Base-by-base conservation (phyloP, 2,113 vertebrate genomes). In the Pyxicephalus adspersus region DNA sequence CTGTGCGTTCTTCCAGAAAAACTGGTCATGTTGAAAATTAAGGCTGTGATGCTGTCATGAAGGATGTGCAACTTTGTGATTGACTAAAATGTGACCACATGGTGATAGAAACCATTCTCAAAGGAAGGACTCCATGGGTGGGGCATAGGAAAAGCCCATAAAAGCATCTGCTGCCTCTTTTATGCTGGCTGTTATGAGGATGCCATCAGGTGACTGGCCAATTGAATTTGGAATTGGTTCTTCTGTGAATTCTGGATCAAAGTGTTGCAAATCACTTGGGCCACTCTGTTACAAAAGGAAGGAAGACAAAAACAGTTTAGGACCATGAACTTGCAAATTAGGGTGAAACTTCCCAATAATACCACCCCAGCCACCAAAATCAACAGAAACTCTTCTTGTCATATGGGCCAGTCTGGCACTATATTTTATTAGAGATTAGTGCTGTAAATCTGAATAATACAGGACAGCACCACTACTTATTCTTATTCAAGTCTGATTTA, bases 211-310 rank as follows among this genome's bases (percentile, higher is more conserved):
- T 17, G 97, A 97, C 83, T 94, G 94, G 84, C 98, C 96, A 0
- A 99, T 98, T 82, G 98, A 99, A 91, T 81, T 97, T 66, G 98
- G 95, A 76, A 99, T 97, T 0, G 98, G 98, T 85, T 99, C 98
- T 8, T 98, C 97, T 1, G 97, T 99, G 80, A 99, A 99, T 91
- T 99, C 98, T 0, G 98, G 97, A 85, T 99, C 98, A 28, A 99
- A 99, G 92, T 99, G 98, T 74, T 96, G 91, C 84, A 99, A 90
- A 89, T 99, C 97, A 8, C 89, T 97, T 65, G 98, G 97, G 25
- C 98, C 98, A 0, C 95, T 98, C 98, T 99, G 79, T 2, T 2
- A 73, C n/a, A 34, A 57, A 83, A 52, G 72, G 29, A 51, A 34
- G 51, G 51, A 9, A 22, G 73, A 76, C 2, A 6, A 81, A 45